Base-by-base conservation (phyloP, 2,797 vertebrate genomes). In the Mormyrops attenuatus region DNA sequence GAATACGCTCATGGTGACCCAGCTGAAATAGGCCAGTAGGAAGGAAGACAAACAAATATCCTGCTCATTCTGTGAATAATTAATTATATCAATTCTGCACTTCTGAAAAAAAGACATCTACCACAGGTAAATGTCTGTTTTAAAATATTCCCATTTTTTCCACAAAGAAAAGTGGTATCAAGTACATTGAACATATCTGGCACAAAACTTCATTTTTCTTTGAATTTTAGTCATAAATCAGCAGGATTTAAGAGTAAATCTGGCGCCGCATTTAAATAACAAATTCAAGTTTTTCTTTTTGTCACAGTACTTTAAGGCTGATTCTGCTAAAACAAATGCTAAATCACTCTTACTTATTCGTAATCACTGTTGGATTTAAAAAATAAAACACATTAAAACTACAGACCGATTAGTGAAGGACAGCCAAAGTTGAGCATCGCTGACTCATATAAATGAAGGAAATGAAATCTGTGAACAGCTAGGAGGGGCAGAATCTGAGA, bases 391-490 rank as follows among this genome's bases (percentile, higher is more conserved):
- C 34, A n/a, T 41, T 44, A 80, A 41, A 80, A 80, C 73, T 44
- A 44, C 73, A 41, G 7, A 80, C 15, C 17, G 73, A 80, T 80
- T n/a, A 20, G 34, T 44, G 73, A 80, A 44, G 5, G 38, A 41
- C 73, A 80, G 34, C 17, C 73, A n/a, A 44, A 80, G 38, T 20
- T 44, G 30, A 80, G 73, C 6, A 2, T 17, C 17, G 17, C 49
- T 30, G n/a, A 50, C 82, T n/a, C 49, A 13, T 52, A 30, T 17
- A 22, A 26, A 88, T 88, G 34, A 90, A 94, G 90, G 89, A 85
- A 17, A 91, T 80, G 73, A 93, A 95, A 94, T 95, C 95, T 95
- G 95, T 95, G 94, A 95, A 94, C 93, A 91, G 92, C 92, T 92
- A 80, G 89, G 91, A 22, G 92, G 92, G 92, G 91, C 91, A 91